Evolutionary conservation across 2,888 invertebrate genomes (phyloP), one percentile per base, ranked within the genome.

Genomic region (Aquatica leii): DNA sequence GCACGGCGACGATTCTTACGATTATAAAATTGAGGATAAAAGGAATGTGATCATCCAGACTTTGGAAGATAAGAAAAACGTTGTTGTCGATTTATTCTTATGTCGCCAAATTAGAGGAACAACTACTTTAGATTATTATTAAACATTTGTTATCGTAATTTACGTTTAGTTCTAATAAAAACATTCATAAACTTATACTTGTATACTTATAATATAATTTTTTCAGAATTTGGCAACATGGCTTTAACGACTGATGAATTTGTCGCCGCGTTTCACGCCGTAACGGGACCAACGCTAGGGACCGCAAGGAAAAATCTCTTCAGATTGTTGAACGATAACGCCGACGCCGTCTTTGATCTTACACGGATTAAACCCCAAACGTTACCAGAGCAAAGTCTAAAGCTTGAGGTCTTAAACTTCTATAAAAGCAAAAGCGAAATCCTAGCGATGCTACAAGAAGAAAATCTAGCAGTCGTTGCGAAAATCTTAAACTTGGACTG

Each of bases 401-500:
- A 63, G 58, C 24, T 60, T 0, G 59, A 67, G 18, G 12, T 59
- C 15, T 37, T 65, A n/a, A 43, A 65, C 37, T 56, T 55, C 21
- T 67, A 67, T 20, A 55, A 52, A 46, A 52, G 12, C 11, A 53
- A 46, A 4, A 49, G 55, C 4, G 43, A 65, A 18, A 18, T 69
- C 14, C 20, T 69, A 9, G 15, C 58, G 12, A 43, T 67, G 4
- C 46, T 69, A 17, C 60, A 61, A 46, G n/a, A 34, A 2, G 60
- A 56, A 51, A 61, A 65, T 56, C 59, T 50, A 9, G 20, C 48
- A 1, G 20, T 64, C 11, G 55, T 67, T 0, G 53, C 57, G 14
- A 69, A 59, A 51, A 20, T 69, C n/a, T 60, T 69, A 21, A 62
- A 56, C 11, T 37, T 37, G 52, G 49, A 12, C 15, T 65, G 67